Base-by-base conservation (phyloP, 2,113 vertebrate genomes). In the Coracopsis vasa region DNA sequence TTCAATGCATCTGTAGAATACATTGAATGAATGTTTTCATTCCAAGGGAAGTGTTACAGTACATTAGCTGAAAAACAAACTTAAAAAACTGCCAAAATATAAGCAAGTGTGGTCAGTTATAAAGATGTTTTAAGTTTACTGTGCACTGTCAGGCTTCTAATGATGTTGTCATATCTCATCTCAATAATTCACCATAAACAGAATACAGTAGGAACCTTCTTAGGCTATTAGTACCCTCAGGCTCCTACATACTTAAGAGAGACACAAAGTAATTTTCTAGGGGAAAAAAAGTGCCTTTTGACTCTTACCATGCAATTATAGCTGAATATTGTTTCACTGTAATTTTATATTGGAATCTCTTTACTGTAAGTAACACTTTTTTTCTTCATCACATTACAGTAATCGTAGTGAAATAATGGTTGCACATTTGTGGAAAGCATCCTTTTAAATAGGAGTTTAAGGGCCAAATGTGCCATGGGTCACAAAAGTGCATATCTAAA, bases 21-120 rank as follows among this genome's bases (percentile, higher is more conserved):
- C 13, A 19, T 74, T 81, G 69, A 89, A 94, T 87, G 45, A 95
- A 93, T 94, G 89, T 94, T 96, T 96, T 94, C 5, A 44, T 95
- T 93, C 37, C 50, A 91, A 77, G 65, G 42, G 41, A 90, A 29
- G 17, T 79, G 31, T 81, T 89, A 80, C 18, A 72, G 42, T 73
- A 45, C 17, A 86, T 58, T 70, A 82, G 44, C 58, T 20, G 11
- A 71, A 91, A 91, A 88, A 50, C 13, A 71, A 89, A 17, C 28
- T 84, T 85, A 79, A 84, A 77, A 35, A 71, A 69, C n/a, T 44
- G 13, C 60, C 51, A 86, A 86, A 92, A 71, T 82, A 67, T 74
- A 79, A 41, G 73, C 6, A 80, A 71, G 7, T 29, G 10, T 33
- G 75, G 80, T 89, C 82, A 61, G 45, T n/a, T 47, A 27, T 15